Conservation (phyloP, 2,888 invertebrate species). For the Calliopum simillimum region DNA sequence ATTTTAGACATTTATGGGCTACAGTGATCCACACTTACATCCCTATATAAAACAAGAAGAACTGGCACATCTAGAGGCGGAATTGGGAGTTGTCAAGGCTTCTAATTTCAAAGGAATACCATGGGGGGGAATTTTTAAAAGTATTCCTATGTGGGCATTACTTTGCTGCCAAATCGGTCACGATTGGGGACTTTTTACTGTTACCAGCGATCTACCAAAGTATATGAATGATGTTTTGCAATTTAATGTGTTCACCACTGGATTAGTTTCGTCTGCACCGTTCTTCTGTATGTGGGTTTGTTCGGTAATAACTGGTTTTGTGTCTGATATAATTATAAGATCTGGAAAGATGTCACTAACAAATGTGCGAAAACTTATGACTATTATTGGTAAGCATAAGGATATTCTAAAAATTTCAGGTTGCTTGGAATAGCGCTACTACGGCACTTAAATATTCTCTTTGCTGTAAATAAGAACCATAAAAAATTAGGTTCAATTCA, state of each 20-base stretch:
- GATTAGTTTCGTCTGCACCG: conserved; percentile 71
- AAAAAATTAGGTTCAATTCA: too few species aligned
- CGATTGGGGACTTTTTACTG: conserved; percentile 74
- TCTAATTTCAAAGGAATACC: conserved; percentile 72
- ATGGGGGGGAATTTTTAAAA: conserved; percentile 75
- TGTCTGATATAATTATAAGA: conserved; percentile 75
- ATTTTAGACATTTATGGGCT: conserved; percentile 70
- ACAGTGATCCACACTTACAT: conserved; percentile 75
- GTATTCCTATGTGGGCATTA: conserved; percentile 75
- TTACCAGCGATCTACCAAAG: conserved; percentile 73
- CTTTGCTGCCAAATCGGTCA: conserved; percentile 75
- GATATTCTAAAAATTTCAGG: background rate
- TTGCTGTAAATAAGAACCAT: too few species aligned
- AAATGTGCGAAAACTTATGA: conserved; percentile 73
- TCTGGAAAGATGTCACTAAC: conserved; percentile 70
- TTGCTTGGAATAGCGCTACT: too few species aligned
- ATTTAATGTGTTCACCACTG: conserved; percentile 71
- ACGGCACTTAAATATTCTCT: too few species aligned
- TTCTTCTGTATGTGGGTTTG: conserved; percentile 72
- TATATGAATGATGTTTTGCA: conserved; percentile 72
- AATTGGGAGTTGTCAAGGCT: conserved; percentile 69
- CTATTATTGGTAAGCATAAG: conserved; percentile 70
- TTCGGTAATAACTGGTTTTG: conserved; percentile 71
- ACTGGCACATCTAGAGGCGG: conserved; percentile 72
- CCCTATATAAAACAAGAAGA: conserved; percentile 78